Base-by-base conservation (phyloP, 2,888 invertebrate genomes). In the Fragum whitleyi region DNA sequence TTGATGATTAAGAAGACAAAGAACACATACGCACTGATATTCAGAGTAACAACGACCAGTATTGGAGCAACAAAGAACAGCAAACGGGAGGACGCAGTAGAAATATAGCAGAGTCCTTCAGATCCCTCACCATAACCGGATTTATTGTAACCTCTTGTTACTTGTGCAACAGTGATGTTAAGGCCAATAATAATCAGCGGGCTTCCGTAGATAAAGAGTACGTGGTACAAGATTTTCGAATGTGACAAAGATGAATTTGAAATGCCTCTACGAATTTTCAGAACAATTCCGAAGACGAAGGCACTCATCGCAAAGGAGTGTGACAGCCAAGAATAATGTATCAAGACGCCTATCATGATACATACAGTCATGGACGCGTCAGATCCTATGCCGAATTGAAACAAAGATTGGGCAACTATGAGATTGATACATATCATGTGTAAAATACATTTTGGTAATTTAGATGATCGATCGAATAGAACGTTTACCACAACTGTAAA, bases 401-500 rank as follows among this genome's bases (percentile, higher is more conserved):
- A 59, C 2, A 59, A 1, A 1, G 11, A 23, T 19, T 59, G 59
- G 16, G 59, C 59, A 16, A 59, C 11, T 28, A 59, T 59, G 11
- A 59, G 59, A 59, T 59, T 59, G 26, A 59, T 59, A 26, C 59
- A 59, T 1, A 59, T 29, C 39, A 39, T 9, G 11, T 55, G 55
- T 55, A 55, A 21, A 23, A 55, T 55, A 21, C 23, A 11, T 21
- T 55, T 55, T 55, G 55, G 55, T 55, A 55, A 11, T 11, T 23
- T 55, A 23, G n/a, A 1, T 23, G 5, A 11, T 19, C 55, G 16
- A 21, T 55, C 55, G 23, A 55, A 55, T 2, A 7, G 11, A 23
- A 6, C 11, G 55, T 55, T 55, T 11, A 55, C 55, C 2, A 11
- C 21, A 21, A 55, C 55, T 11, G 55, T 55, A 11, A 19, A 55